Percentiles rank a stretch among this genome's conserved stretches.
These are phyloP conservation scores for Torymus tubicola DNA, from an alignment of 2,888 invertebrate species.

Conservation along the genomic window DNA sequence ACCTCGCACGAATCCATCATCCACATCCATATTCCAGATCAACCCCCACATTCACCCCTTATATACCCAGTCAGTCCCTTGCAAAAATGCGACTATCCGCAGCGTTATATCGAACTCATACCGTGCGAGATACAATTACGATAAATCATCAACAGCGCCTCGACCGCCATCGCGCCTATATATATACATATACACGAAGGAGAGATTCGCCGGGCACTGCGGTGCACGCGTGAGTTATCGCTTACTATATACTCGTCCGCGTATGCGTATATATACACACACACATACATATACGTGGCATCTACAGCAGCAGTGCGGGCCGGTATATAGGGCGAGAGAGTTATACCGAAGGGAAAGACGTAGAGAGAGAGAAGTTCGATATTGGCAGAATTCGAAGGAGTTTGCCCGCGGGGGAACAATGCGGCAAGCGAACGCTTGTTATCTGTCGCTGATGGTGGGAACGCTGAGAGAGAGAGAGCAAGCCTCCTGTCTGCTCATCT, in stretches of 20 bases:
- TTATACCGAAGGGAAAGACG: conserved; percentile 1
- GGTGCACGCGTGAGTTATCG: conserved; percentile 44
- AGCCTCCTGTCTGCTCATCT: background rate
- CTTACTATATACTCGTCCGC: background rate
- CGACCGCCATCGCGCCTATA: background rate
- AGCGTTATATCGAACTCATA: conserved; percentile 6
- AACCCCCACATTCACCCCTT: too few relatives aligned
- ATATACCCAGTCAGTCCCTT: too few relatives aligned
- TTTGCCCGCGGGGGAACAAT: conserved; percentile 40
- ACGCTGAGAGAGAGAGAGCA: background rate
- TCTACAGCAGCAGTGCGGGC: too few relatives aligned
- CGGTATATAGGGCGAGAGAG: background rate
- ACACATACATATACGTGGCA: too few relatives aligned
- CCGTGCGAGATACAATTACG: conserved; percentile 28
- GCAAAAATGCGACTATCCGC: too few relatives aligned
- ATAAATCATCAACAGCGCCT: conserved; percentile 30
- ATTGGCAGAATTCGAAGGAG: conserved; percentile 52
- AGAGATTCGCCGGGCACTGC: conserved; percentile 17
- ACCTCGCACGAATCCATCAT: too few relatives aligned
- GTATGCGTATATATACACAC: too few relatives aligned
- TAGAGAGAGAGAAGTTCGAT: conserved; percentile 28
- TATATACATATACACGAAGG: background rate
- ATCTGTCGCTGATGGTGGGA: conserved; percentile 44
- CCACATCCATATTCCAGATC: too few relatives aligned
- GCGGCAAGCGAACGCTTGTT: conserved; percentile 26